Evolutionary conservation across 1,140 invertebrate genomes (phyloP).

Genomic region (Brachionus rotundiformis): DNA sequence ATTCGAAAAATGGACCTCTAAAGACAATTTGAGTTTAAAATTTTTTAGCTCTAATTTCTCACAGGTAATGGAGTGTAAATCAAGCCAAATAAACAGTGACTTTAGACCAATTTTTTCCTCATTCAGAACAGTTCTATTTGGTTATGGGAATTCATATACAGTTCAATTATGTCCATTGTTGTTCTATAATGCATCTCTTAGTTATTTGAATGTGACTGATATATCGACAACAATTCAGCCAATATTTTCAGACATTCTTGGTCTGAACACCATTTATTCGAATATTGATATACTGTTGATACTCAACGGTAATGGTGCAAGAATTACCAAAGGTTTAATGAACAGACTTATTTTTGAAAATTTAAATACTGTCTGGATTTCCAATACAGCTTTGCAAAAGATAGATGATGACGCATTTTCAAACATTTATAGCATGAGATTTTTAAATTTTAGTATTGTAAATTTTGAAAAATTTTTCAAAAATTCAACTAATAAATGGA

Average conservation of each 20-base stretch:
- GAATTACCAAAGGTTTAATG: slow-evolving; percentile 8
- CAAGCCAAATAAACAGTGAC: background rate
- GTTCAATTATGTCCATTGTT: slow-evolving; percentile 28
- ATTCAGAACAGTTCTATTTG: background rate
- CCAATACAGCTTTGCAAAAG: background rate
- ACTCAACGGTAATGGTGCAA: background rate
- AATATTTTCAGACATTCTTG: background rate
- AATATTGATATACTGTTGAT: background rate
- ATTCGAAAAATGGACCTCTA: background rate
- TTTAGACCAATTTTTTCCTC: slow-evolving; percentile 24
- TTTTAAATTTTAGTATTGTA: slow-evolving; percentile 23
- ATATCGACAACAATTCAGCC: background rate
- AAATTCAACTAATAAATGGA: slow-evolving; percentile 39
- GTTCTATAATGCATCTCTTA: slow-evolving; percentile 2
- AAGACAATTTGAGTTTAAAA: slow-evolving; percentile 10
- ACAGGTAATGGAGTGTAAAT: background rate
- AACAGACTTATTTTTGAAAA: slow-evolving; percentile 8
- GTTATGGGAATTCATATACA: background rate
- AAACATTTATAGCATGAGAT: background rate
- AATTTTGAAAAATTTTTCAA: background rate
- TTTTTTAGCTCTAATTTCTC: background rate
- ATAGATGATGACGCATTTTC: slow-evolving; percentile 1
- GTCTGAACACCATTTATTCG: background rate
- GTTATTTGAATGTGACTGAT: slow-evolving; percentile 11
- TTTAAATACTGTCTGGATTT: background rate